Conservation (phyloP, 1,140 invertebrate species). For the Drosophila dunni region DNA sequence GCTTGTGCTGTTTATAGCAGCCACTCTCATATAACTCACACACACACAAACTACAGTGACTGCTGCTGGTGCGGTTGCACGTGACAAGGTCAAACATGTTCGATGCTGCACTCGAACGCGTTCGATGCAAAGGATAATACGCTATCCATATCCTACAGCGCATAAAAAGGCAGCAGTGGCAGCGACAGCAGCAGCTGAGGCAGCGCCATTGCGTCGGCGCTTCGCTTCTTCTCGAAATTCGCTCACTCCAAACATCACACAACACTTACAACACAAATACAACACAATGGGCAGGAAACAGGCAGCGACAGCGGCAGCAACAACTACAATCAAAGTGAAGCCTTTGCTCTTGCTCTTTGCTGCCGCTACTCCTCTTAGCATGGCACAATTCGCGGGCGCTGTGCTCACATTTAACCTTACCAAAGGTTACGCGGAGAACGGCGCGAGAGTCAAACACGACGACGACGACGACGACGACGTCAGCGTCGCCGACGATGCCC, state of each 20-base stretch:
- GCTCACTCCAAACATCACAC: conserved; percentile 15
- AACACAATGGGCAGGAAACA: conserved; percentile 51
- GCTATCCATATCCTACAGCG: conserved; percentile 33
- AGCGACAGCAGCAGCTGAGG: conserved; percentile 21
- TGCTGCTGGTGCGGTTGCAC: conserved; percentile 30
- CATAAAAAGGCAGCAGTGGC: conserved; percentile 21
- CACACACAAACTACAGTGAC: neutral
- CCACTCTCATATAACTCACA: neutral
- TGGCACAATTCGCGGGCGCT: conserved; percentile 67
- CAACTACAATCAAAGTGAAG: conserved; percentile 36
- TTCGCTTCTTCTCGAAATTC: conserved; percentile 35
- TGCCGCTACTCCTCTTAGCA: conserved; percentile 39
- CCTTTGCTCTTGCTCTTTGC: conserved; percentile 41
- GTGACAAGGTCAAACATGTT: conserved; percentile 59
- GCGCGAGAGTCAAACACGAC: conserved; percentile 28
- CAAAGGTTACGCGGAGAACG: conserved; percentile 63
- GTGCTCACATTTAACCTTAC: conserved; percentile 74
- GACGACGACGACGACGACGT: neutral
- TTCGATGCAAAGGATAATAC: conserved; percentile 66
- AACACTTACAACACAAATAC: conserved; percentile 25
- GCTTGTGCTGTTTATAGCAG: conserved; percentile 66
- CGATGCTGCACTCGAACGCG: conserved; percentile 40
- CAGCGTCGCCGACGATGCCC: conserved; percentile 30
- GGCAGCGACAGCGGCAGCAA: conserved; percentile 25
- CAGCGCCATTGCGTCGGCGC: conserved; percentile 67